phyloP scores from a whole-genome alignment of 1,140 invertebrate species.

The Scaptodrosophila lebanonensis region DNA sequence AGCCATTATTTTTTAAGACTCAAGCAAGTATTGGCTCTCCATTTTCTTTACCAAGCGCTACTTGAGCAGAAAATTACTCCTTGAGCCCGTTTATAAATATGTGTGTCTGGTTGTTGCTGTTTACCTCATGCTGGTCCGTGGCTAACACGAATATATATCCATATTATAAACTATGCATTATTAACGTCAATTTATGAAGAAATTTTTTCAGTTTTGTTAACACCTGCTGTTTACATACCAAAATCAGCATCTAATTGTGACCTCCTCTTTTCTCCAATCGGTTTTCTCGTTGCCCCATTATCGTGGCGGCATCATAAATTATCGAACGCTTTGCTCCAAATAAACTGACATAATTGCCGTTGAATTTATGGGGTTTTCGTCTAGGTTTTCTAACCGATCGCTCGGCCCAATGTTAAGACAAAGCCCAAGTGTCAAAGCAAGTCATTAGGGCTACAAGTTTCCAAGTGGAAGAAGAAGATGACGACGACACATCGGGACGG shows the following conservation, averaged over 20 bases:
- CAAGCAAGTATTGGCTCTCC: too few relatives aligned
- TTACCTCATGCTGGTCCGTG: too few relatives aligned
- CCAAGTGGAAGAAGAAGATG: not conserved
- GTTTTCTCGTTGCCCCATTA: constrained; percentile 12
- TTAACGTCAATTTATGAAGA: constrained; percentile 14
- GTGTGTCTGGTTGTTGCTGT: too few relatives aligned
- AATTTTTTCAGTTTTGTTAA: constrained; percentile 51
- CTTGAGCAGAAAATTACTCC: too few relatives aligned
- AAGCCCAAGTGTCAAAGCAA: constrained; percentile 72
- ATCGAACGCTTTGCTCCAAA: constrained; percentile 69
- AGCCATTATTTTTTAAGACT: too few relatives aligned
- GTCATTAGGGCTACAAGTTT: constrained; percentile 60
- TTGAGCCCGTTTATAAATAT: too few relatives aligned
- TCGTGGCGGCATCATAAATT: constrained; percentile 50
- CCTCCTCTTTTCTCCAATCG: constrained; percentile 32
- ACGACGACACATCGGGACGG: constrained; percentile 7
- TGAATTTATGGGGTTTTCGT: constrained; percentile 54
- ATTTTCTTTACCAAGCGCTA: too few relatives aligned
- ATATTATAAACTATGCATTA: constrained; percentile 59
- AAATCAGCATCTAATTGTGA: constrained; percentile 71
- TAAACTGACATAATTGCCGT: constrained; percentile 73
- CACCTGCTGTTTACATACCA: constrained; percentile 68
- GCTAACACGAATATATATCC: too few relatives aligned
- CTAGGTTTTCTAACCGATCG: constrained; percentile 28
- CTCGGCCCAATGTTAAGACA: constrained; percentile 67